Evolutionary conservation across 2,113 vertebrate genomes (phyloP).

Genomic region (Heterocephalus glaber): DNA sequence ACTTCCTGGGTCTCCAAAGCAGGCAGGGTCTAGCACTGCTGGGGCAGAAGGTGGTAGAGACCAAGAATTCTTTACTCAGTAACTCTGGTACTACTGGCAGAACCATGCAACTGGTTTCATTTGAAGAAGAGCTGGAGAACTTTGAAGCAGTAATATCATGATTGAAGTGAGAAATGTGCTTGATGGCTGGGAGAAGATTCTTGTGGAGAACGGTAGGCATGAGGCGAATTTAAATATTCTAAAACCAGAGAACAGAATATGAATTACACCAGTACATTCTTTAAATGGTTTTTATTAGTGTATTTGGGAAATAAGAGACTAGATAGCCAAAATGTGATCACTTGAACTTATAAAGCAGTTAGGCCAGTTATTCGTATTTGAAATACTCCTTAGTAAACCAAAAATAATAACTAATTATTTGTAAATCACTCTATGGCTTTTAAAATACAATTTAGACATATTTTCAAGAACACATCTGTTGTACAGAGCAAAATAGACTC

Average conservation of each 20-base stretch:
- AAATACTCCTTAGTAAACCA: constrained; percentile 14
- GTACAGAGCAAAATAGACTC: background rate
- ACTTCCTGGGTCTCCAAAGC: background rate
- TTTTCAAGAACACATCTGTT: constrained; percentile 49
- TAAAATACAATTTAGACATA: constrained; percentile 21
- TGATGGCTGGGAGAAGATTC: background rate
- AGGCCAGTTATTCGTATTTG: constrained; percentile 10
- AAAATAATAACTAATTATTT: background rate
- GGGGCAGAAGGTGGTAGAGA: background rate
- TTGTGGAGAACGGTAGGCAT: background rate
- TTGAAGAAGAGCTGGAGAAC: background rate
- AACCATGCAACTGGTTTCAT: background rate
- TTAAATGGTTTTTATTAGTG: background rate
- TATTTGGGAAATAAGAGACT: background rate
- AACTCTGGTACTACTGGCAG: background rate
- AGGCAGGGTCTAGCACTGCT: background rate
- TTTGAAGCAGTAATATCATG: background rate
- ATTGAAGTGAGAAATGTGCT: background rate
- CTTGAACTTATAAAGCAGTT: constrained; percentile 21
- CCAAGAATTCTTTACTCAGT: background rate
- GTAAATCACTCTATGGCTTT: background rate
- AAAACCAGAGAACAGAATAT: background rate
- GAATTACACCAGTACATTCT: background rate
- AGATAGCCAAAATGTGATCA: constrained; percentile 6
- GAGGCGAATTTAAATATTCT: background rate